Base-by-base conservation (phyloP, 2,797 vertebrate species). In the Pelodytes ibericus region DNA sequence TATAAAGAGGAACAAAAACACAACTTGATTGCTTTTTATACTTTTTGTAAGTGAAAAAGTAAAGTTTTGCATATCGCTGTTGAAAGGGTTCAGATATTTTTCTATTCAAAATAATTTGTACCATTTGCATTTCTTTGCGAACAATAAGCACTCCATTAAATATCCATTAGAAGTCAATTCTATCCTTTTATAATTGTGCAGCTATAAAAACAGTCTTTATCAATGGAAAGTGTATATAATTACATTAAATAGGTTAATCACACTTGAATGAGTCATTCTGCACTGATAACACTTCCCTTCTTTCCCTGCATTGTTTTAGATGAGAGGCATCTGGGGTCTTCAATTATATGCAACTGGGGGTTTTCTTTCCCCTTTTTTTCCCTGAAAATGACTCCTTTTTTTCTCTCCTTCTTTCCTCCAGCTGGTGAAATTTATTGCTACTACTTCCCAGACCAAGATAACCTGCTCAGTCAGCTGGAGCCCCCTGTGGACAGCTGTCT, bases 401-500 rank as follows among this genome's bases (percentile, higher is more conserved):
- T 81, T 33, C 60, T 72, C 20, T 71, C 79, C 68, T 80, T 36
- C 20, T 27, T 72, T 82, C 73, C 75, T 72, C 84, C 90, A 88
- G 91, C 92, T 87, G 92, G 90, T 84, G 84, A 90, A 86, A 86
- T 86, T 90, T 85, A 88, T 88, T 88, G 84, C 90, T 86, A 87
- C 83, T 88, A 89, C 86, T 85, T 89, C 86, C 83, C 84, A 78
- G 90, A 84, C 86, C 87, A 82, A 83, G 74, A 82, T 83, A 88
- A 89, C 88, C 87, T 83, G 89, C 90, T 85, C 90, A 76, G 88
- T 87, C 90, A 89, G 89, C 91, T 85, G 91, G 87, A 90, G 87
- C 89, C 88, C 90, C 86, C 87, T 82, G 80, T 47, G 85, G 89
- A 87, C 86, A 87, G 87, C 88, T 85, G 87, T 87, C 84, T 88